Evolutionary conservation across 2,888 invertebrate genomes (phyloP), one percentile per base, ranked within the genome.

Genomic region (Scaeva pyrastri): DNA sequence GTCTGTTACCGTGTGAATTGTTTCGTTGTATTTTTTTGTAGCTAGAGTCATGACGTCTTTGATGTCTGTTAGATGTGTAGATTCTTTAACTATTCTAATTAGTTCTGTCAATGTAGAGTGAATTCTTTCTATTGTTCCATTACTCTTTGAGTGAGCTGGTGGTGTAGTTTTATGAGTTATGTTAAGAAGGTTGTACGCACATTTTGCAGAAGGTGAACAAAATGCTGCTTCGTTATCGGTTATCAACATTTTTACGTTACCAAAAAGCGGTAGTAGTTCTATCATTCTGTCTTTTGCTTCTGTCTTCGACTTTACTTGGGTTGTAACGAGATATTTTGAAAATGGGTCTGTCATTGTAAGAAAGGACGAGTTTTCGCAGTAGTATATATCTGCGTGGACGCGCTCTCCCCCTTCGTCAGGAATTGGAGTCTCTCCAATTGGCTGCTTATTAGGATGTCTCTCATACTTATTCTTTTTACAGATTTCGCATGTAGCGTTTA

Each of bases 401-500:
- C n/a, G n/a, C n/a, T n/a, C n/a, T n/a, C n/a, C n/a, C n/a, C n/a
- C n/a, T n/a, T n/a, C n/a, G n/a, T n/a, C n/a, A n/a, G n/a, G n/a
- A n/a, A n/a, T n/a, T n/a, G n/a, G n/a, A 50, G 36, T 48, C 50
- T 68, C 50, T 48, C 68, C 68, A 23, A 50, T 68, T 50, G 68
- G 68, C 48, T 68, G 68, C 26, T 48, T 50, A 68, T 68, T 50
- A 14, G 31, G 36, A 16, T 68, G 48, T 68, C 68, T 68, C 19
- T 68, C 36, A 45, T 68, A 68, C 50, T 68, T 31, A 36, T 48
- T 50, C 48, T 48, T 68, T 68, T 68, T 50, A 31, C 68, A 68
- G 23, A 68, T 68, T 21, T 48, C 50, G 31, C 68, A 68, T 50
- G 48, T 45, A 50, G 68, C 45, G 36, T 36, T 36, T 50, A 68